phyloP scores from a whole-genome alignment of 2,113 vertebrate species.

The Thamnaconus septentrionalis region DNA sequence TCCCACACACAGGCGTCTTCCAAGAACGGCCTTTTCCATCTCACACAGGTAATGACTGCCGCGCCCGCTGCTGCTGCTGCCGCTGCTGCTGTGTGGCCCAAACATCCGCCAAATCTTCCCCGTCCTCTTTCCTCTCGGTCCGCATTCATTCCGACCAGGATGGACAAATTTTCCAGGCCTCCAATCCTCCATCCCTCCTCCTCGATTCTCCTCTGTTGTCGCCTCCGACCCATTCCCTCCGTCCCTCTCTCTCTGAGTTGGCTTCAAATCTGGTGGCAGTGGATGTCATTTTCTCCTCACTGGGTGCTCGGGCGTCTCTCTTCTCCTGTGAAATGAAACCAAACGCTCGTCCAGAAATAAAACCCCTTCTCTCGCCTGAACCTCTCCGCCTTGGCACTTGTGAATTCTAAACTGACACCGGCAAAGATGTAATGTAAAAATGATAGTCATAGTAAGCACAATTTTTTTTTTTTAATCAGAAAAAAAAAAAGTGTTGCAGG shows the following conservation, averaged over 20 bases:
- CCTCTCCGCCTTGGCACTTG: conserved; percentile 38
- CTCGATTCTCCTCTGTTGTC: conserved; percentile 45
- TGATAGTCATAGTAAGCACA: background rate
- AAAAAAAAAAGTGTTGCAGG: background rate
- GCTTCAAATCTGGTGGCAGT: conserved; percentile 56
- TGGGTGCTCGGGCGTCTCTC: conserved; percentile 38
- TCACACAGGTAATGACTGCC: conserved; percentile 76
- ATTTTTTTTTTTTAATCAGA: background rate
- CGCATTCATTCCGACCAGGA: conserved; percentile 23
- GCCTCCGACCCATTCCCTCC: conserved; percentile 18
- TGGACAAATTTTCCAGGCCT: conserved; percentile 40
- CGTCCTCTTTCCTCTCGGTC: conserved; percentile 32
- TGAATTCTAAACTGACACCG: conserved; percentile 28
- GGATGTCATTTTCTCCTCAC: conserved; percentile 49
- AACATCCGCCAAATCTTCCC: conserved; percentile 32
- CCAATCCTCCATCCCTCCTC: conserved; percentile 41
- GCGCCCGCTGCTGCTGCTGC: conserved; percentile 17
- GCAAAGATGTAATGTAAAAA: background rate
- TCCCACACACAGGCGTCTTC: conserved; percentile 77
- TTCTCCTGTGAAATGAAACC: conserved; percentile 43
- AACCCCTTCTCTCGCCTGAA: conserved; percentile 8
- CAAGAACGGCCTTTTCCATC: conserved; percentile 80
- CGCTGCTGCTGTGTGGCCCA: conserved; percentile 34
- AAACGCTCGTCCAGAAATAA: conserved; percentile 46
- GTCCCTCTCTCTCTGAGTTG: conserved; percentile 41